These are phyloP conservation scores for Tapera naevia DNA, from an alignment of 2,797 vertebrate genomes.

Conservation along the genomic window DNA sequence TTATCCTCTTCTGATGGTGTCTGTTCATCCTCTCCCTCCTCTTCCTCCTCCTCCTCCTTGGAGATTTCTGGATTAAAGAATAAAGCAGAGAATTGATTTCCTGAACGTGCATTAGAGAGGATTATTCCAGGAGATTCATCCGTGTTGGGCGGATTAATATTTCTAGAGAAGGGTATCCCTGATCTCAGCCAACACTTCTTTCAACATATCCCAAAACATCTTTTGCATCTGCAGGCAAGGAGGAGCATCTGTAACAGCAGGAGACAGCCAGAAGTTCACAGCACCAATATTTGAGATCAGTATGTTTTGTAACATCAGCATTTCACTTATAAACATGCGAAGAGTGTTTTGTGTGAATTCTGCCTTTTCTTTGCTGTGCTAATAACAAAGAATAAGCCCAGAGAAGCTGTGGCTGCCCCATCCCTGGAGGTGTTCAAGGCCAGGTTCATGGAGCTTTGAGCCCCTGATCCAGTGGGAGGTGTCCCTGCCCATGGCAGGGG, in stretches of 20 bases:
- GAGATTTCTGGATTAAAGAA: constrained; percentile 69
- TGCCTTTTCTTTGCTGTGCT: not conserved
- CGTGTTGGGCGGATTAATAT: constrained; percentile 46
- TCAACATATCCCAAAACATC: rapidly evolving
- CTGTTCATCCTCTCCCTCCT: not conserved
- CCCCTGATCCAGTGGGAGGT: too few relatives aligned
- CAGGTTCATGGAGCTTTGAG: too few relatives aligned
- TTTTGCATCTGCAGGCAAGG: not conserved
- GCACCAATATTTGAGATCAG: rapidly evolving
- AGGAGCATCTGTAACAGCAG: rapidly evolving
- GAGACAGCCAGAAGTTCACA: not conserved
- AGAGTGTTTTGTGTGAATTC: not conserved
- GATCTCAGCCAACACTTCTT: not conserved
- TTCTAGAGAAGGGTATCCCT: constrained; percentile 16
- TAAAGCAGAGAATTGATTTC: constrained; percentile 60
- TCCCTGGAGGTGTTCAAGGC: too few relatives aligned
- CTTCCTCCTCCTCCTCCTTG: constrained; percentile 43
- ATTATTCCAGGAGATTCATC: constrained; percentile 60
- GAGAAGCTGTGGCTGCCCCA: too few relatives aligned
- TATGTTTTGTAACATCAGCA: not conserved
- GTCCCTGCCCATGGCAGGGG: too few relatives aligned
- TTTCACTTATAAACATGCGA: not conserved
- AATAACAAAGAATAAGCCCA: not conserved
- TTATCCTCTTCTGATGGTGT: not conserved
- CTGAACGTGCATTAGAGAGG: constrained; percentile 53